Base-by-base conservation (phyloP, 2,797 vertebrate species). In the Betta splendens region DNA sequence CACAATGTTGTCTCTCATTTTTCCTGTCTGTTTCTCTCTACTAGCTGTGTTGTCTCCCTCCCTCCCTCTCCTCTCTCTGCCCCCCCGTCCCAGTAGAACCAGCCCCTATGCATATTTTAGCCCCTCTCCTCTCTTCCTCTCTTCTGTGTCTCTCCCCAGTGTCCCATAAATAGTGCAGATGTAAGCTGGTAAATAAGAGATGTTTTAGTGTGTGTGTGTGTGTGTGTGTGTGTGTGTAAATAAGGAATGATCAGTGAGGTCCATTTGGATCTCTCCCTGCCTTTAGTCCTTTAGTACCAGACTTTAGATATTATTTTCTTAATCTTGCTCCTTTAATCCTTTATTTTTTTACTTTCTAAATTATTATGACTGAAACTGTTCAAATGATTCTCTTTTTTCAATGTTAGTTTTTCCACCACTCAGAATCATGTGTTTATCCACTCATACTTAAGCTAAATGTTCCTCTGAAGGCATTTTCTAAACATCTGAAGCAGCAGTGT, bases 141-240 rank as follows among this genome's bases (percentile, higher is more conserved):
- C 85, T 85, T 88, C 81, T 85, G 79, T 86, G 81, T 77, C 80
- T 87, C 84, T 92, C 91, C 90, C 91, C 75, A 82, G 90, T 80
- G 90, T 75, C 85, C 87, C 89, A 93, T 93, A 91, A 93, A 92
- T 92, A 93, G 90, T 92, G 92, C 89, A 93, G 90, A 91, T 87
- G 80, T 92, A 92, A 91, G 89, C 90, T 91, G 81, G 90, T 93
- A 90, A 93, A 92, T 93, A 93, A 93, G 90, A 92, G 64, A 92
- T 92, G 92, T 85, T 85, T 85, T 82, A 69, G 67, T 82, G 76
- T 77, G 72, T 76, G 18, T 71, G 43, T 69, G 38, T 74, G 66
- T 64, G 45, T 46, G 42, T 48, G 36, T 55, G 51, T 63, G 65
- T 35, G 77, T 71, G 79, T 81, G 81, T 86, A 75, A 87, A 89